phyloP scores from a whole-genome alignment of 2,888 invertebrate genomes.

The Agrochola circellaris region DNA sequence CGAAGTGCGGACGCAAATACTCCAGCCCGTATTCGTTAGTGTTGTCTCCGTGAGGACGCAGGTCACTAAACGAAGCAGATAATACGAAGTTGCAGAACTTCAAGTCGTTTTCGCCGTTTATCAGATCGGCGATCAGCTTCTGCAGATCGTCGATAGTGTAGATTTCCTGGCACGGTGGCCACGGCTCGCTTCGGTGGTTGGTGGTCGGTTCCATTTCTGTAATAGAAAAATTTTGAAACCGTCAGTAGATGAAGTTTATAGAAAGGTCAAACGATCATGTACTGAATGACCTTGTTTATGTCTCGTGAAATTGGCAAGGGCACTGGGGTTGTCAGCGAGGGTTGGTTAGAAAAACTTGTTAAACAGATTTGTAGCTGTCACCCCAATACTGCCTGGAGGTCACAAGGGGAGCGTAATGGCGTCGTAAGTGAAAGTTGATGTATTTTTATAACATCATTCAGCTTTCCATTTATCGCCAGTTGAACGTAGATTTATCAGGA shows the following conservation, averaged over 20 bases:
- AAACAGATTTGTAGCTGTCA: not conserved
- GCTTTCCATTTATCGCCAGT: not conserved
- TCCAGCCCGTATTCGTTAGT: not conserved
- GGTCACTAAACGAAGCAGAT: not conserved
- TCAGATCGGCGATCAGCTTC: not conserved
- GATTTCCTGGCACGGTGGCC: not conserved
- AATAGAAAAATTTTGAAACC: slow-evolving; percentile 1
- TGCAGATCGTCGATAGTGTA: not conserved
- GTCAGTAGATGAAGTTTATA: slow-evolving; percentile 14
- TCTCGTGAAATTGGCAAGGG: not conserved
- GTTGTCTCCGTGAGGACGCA: not conserved
- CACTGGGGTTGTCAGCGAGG: not conserved
- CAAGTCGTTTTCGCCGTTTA: not conserved
- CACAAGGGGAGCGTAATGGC: not conserved
- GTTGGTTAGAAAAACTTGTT: not conserved
- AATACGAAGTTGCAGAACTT: not conserved
- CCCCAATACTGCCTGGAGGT: not conserved
- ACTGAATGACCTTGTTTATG: not conserved
- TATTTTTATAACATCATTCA: not conserved
- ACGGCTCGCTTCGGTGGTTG: not conserved
- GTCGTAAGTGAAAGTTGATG: not conserved
- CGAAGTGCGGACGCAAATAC: not conserved
- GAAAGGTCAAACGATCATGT: not conserved
- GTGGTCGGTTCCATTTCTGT: slow-evolving; percentile 15
- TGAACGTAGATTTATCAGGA: not conserved